Evolutionary conservation across 2,888 invertebrate genomes (phyloP).

Genomic region (Mystacides longicornis): DNA sequence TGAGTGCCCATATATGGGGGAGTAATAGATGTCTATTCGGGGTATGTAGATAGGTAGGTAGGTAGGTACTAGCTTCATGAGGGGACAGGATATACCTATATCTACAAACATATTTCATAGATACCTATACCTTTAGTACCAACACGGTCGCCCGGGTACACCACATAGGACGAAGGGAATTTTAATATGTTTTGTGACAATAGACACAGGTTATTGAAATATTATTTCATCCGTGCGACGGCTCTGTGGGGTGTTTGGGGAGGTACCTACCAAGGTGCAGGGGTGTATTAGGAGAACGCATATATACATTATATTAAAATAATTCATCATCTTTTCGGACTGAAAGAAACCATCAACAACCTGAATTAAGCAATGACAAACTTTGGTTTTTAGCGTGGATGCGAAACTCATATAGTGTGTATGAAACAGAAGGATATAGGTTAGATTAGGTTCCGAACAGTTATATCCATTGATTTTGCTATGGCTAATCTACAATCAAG

Average conservation of each 20-base stretch:
- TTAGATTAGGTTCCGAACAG: no score
- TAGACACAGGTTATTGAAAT: slow-evolving; percentile 23
- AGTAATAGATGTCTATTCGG: background rate
- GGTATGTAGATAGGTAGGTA: background rate
- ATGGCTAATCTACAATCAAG: no score
- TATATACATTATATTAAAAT: background rate
- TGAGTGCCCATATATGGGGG: background rate
- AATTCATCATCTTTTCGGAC: no score
- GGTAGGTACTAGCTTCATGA: background rate
- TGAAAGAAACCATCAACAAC: no score
- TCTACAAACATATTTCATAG: no score
- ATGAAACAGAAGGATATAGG: no score
- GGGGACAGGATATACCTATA: no score
- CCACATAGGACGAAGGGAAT: slow-evolving; percentile 12
- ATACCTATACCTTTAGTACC: no score
- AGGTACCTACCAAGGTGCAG: background rate
- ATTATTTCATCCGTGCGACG: slow-evolving; percentile 18
- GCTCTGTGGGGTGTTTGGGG: slow-evolving; percentile 5
- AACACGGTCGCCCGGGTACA: background rate
- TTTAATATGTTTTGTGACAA: slow-evolving; percentile 21
- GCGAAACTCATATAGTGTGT: no score
- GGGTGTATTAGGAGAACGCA: background rate
- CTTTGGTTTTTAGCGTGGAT: no score
- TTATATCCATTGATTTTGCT: no score
- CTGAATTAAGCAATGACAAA: no score